These are phyloP conservation scores for Anguilla anguilla DNA, from an alignment of 2,797 vertebrate species.

Conservation along the genomic window DNA sequence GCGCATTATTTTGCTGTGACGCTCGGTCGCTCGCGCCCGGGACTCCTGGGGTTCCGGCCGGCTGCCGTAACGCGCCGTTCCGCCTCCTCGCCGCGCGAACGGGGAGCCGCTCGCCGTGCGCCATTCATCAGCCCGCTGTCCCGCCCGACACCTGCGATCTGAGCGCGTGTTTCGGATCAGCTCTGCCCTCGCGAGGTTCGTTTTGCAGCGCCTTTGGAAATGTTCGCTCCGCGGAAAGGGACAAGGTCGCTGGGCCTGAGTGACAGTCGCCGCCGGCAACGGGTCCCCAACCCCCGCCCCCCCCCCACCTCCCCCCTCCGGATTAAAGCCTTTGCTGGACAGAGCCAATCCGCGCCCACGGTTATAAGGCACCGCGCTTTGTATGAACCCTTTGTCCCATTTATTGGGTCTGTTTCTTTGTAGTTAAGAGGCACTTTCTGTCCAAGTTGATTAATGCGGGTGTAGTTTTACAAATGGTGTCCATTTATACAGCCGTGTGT, in stretches of 20 bases:
- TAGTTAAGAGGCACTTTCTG: background rate
- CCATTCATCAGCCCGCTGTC: background rate
- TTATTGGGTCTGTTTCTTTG: background rate
- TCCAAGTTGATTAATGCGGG: background rate
- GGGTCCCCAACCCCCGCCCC: background rate
- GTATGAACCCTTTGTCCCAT: background rate
- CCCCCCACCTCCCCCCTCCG: background rate
- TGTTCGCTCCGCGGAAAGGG: background rate
- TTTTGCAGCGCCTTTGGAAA: constrained; percentile 10
- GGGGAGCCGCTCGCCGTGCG: no score
- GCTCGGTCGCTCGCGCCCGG: background rate
- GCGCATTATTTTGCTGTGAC: background rate
- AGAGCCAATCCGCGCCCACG: background rate
- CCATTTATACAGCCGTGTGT: background rate
- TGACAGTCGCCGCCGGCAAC: background rate
- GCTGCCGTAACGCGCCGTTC: background rate
- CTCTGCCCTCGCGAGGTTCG: background rate
- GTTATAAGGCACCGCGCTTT: background rate
- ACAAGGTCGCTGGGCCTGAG: background rate
- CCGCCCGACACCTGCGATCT: background rate
- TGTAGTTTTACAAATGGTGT: background rate
- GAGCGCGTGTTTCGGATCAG: background rate
- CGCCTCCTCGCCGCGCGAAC: background rate
- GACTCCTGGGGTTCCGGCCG: background rate
- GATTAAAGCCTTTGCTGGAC: background rate